Conservation (phyloP, 2,888 invertebrate genomes). For the Aethes cnicana region DNA sequence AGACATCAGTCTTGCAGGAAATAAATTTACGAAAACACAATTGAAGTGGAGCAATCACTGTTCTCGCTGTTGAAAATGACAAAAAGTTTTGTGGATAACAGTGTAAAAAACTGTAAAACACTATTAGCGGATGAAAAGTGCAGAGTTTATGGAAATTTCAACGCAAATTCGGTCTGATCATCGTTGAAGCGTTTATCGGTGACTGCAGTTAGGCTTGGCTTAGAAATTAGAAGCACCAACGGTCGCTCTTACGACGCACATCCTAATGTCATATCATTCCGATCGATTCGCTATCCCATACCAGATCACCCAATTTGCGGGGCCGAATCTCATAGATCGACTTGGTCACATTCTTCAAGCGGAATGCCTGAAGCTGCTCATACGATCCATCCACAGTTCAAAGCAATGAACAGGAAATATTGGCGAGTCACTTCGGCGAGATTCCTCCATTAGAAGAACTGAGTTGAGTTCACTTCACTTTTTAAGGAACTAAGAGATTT, state of each 20-base stretch:
- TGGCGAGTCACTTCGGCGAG: constrained; percentile 65
- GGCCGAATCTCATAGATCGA: constrained; percentile 71
- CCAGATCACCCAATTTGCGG: constrained; percentile 52
- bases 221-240: constrained; percentile 80
- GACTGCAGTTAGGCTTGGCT: constrained; percentile 84
- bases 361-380: constrained; percentile 35
- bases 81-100: constrained; percentile 42
- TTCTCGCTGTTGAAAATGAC: constrained; percentile 42
- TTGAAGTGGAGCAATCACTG: constrained; percentile 16
- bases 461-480: constrained; percentile 71
- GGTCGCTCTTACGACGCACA: constrained; percentile 79
- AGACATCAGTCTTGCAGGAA: constrained; percentile 59
- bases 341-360: constrained; percentile 62
- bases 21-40: constrained; percentile 47
- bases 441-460: constrained; percentile 76
- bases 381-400: too few relatives aligned
- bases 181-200: constrained; percentile 82
- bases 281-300: constrained; percentile 76
- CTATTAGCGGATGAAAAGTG: constrained; percentile 54
- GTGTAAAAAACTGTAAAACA: constrained; percentile 50
- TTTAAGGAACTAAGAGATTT: constrained; percentile 4
- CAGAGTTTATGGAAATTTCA: constrained; percentile 58
- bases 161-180: constrained; percentile 80
- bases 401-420: constrained; percentile 49
- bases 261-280: constrained; percentile 80